A percentile compares a stretch with the other conserved stretches of the same genome.
Conservation (phyloP, 2,113 vertebrate genomes). For the Machaerirhynchus nigripectus region DNA sequence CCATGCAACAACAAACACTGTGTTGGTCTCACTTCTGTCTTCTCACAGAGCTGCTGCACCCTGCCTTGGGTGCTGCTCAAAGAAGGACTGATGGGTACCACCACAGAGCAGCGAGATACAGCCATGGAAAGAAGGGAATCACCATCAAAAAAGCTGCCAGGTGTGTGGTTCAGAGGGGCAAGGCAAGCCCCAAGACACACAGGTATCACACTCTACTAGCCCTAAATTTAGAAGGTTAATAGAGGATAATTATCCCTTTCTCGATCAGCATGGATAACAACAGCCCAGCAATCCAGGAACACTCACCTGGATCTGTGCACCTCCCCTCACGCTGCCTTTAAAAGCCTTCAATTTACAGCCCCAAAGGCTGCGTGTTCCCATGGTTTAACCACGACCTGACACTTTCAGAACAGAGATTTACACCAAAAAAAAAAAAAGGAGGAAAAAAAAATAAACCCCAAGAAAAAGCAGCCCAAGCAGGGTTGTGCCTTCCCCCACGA, state of each 20-base stretch:
- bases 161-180: rapidly evolving
- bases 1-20: not conserved
- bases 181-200: not conserved
- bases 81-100: rapidly evolving
- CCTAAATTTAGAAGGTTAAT: not conserved
- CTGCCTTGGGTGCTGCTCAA: not conserved
- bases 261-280: too few relatives aligned
- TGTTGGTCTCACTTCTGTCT: not conserved
- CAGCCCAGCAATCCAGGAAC: not conserved
- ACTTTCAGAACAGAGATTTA: not conserved
- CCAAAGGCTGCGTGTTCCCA: not conserved
- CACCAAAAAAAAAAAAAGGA: too few relatives aligned
- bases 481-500: not conserved
- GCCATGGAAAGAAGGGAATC: rapidly evolving
- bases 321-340: rapidly evolving
- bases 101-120: rapidly evolving
- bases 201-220: not conserved
- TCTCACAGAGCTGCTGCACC: not conserved
- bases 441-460: not conserved
- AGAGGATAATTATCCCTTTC: not conserved
- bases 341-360: not conserved
- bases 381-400: not conserved
- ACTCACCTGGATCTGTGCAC: rapidly evolving
- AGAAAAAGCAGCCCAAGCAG: not conserved
- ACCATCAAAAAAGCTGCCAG: not conserved